Evolutionary conservation across 2,113 vertebrate species (phyloP), one percentile per base, ranked within the genome.

Genomic region (Puma concolor): DNA sequence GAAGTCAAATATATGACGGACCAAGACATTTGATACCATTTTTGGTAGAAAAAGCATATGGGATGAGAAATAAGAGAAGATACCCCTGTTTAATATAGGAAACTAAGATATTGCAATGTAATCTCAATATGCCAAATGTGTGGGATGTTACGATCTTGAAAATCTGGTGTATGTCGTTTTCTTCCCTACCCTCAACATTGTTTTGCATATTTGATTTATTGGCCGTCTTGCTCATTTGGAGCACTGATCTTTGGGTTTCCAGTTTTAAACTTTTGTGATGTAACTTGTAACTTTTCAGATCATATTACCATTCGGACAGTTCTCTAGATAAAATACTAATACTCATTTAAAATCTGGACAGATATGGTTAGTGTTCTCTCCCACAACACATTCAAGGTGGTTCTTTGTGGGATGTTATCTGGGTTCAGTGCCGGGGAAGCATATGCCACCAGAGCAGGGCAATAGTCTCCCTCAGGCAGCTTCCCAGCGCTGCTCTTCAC

Each of bases 211-310:
- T 90, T 94, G 36, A 84, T 79, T 92, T 91, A 82, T 27, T 86
- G n/a, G 48, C 64, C 85, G 77, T 15, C 11, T 48, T 92, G 38
- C 41, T 94, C 11, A 88, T 71, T 94, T 83, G 64, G 27, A 44
- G 88, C 54, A 54, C 38, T 92, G 44, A 90, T 87, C 33, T 88
- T 95, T 41, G 36, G 38, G 17, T 95, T 95, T 96, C 27, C 3
- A 83, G 0, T 72, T 41, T 92, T 94, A 82, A 67, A 91, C 71
- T 76, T 95, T 27, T 11, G 14, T 67, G 84, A 92, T 25, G 29
- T 77, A 92, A 50, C 25, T 96, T 92, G 17, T 77, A 54, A 63
- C 57, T 94, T 94, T 97, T 95, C 17, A 79, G 44, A 66, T 95
- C n/a, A 41, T 92, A 27, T 69, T 77, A 63, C 71, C 44, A 92